These are phyloP conservation scores for Thalassarche chlororhynchos DNA, from an alignment of 2,113 vertebrate species.

Conservation along the genomic window DNA sequence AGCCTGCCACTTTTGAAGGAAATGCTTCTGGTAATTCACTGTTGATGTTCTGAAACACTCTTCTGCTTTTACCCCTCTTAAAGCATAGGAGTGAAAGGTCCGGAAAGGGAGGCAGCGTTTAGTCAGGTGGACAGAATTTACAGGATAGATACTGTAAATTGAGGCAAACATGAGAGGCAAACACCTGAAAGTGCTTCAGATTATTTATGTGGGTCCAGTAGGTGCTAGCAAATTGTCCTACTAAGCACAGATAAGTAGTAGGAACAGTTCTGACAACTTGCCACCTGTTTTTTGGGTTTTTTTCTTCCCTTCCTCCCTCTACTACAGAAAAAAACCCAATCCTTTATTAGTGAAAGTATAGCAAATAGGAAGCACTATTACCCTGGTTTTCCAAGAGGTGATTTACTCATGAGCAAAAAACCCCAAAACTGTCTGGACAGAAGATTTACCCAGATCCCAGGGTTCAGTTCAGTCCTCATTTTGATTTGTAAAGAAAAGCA, in stretches of 20 bases:
- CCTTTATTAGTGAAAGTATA: neutral
- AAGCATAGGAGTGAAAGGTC: neutral
- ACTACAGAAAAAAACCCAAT: neutral
- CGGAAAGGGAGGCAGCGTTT: neutral
- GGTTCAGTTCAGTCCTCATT: neutral
- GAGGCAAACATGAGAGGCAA: neutral
- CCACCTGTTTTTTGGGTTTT: neutral
- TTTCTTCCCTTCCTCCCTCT: neutral
- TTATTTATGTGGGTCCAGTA: neutral
- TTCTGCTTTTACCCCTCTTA: neutral
- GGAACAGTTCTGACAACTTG: neutral
- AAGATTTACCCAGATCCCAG: neutral
- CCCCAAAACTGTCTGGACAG: neutral
- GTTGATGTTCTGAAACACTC: neutral
- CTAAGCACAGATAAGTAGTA: neutral
- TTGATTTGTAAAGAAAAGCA: neutral
- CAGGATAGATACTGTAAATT: neutral
- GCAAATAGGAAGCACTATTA: neutral
- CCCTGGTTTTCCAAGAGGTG: neutral
- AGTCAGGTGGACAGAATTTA: neutral
- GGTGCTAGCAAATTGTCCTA: neutral
- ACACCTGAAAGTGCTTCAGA: neutral
- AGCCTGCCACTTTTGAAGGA: neutral
- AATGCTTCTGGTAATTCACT: neutral
- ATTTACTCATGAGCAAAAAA: neutral